Conservation (phyloP, 2,888 invertebrate genomes). For the Leucophenga montana region DNA sequence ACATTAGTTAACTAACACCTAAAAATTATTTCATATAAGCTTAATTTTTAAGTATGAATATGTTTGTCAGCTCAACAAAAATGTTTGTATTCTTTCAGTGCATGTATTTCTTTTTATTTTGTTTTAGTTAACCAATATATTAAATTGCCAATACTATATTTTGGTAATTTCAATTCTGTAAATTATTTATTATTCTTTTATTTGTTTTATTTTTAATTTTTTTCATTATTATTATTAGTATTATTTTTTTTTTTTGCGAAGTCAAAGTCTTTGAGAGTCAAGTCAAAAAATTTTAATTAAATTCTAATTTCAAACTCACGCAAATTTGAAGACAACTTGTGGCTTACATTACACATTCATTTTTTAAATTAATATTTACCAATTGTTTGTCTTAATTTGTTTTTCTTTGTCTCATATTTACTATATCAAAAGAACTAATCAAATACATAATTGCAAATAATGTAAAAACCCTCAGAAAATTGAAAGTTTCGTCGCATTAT, state of each 20-base stretch:
- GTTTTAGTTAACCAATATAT: constrained; percentile 9
- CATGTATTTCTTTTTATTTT: no score
- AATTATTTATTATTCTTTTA: background rate
- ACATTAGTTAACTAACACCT: no score
- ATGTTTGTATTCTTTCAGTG: constrained; percentile 21
- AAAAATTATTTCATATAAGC: background rate
- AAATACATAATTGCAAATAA: constrained; percentile 11
- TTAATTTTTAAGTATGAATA: no score
- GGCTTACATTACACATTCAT: background rate
- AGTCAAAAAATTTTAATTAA: constrained; percentile 13
- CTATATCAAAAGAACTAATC: background rate
- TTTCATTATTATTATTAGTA: no score
- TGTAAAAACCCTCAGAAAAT: constrained; percentile 19
- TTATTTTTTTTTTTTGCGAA: constrained; percentile 1
- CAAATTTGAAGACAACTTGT: constrained; percentile 26
- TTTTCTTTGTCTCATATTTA: background rate
- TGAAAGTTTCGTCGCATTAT: constrained; percentile 4
- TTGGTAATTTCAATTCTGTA: no score
- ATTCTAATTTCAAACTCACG: constrained; percentile 11
- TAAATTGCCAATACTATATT: background rate
- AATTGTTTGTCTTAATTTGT: constrained; percentile 10
- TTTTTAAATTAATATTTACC: background rate
- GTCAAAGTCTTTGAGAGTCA: constrained; percentile 16
- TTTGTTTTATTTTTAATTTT: background rate
- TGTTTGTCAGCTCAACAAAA: background rate